Evolutionary conservation across 2,797 vertebrate genomes (phyloP).

Genomic region (Agapornis canus): DNA sequence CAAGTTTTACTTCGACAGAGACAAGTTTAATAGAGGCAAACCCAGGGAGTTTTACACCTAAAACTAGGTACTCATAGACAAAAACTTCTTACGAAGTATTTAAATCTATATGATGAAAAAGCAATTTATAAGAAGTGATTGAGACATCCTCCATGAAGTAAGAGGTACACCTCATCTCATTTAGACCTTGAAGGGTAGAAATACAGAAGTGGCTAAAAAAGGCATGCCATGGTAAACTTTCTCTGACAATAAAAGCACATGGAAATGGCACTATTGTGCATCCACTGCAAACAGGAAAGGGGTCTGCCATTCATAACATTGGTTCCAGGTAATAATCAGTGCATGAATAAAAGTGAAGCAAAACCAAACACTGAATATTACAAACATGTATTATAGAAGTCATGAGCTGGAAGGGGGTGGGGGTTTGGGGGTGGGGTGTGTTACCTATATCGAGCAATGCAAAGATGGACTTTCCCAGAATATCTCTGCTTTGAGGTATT

Average conservation of each 20-base stretch:
- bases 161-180: background rate
- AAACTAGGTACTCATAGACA: background rate
- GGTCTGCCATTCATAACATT: background rate
- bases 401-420: rapidly evolving
- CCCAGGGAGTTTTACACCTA: background rate
- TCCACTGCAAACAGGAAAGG: background rate
- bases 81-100: background rate
- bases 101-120: background rate
- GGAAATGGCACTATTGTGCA: background rate
- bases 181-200: background rate
- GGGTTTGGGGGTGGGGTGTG: rapidly evolving
- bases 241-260: background rate
- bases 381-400: rapidly evolving
- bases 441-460: constrained; percentile 96
- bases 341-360: background rate
- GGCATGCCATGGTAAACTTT: background rate
- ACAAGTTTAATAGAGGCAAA: background rate
- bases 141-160: background rate
- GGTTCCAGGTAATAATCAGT: rapidly evolving
- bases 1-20: background rate
- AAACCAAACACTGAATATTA: rapidly evolving
- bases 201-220: background rate
- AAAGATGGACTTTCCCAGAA: constrained; percentile 94
- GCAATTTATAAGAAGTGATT: rapidly evolving
- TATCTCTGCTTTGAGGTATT: constrained; percentile 90